Evolutionary conservation across 2,888 invertebrate genomes (phyloP), one percentile per base, ranked within the genome.

Genomic region (Quadroppia sp.): DNA sequence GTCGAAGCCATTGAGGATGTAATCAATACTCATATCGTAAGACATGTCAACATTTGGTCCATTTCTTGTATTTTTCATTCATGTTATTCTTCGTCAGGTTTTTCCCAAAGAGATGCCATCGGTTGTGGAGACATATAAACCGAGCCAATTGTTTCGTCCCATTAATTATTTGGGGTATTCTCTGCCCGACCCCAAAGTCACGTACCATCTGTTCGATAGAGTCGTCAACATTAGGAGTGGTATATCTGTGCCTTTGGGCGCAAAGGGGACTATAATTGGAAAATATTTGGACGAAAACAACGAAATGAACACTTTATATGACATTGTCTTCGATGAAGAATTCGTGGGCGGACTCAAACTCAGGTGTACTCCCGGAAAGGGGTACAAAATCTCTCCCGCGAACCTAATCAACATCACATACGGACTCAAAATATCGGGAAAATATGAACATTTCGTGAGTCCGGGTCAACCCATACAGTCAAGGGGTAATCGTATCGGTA

Each of bases 241-340:
- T 71, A 89, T 88, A 80, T 86, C 89, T 0, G 91, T 92, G 20
- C 94, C 94, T 0, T 82, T 90, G 6, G 96, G 94, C 0, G 85
- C 87, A 13, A 87, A 88, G 76, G 98, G 97, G 36, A 95, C 93
- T 0, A 85, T 98, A 0, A 88, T 92, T n/a, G 92, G 86, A 77
- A 82, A 83, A 73, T 76, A 79, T 78, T 50, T 75, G 75, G 61
- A 72, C 45, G 45, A 70, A 28, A 56, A 56, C 45, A 53, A 74
- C 1, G 45, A 71, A 71, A 56, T 42, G n/a, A 71, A 69, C 25
- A 69, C 84, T 0, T 77, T 89, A 73, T 91, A 89, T 80, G 92
- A 92, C 78, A 86, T 95, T 28, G 82, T 94, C 74, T 94, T 94
- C 80, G 94, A 95, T 80, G 84, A 87, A 76, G 82, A 86, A 30